These are phyloP conservation scores for Lepus timidus DNA, from an alignment of 2,113 vertebrate species.

Conservation along the genomic window DNA sequence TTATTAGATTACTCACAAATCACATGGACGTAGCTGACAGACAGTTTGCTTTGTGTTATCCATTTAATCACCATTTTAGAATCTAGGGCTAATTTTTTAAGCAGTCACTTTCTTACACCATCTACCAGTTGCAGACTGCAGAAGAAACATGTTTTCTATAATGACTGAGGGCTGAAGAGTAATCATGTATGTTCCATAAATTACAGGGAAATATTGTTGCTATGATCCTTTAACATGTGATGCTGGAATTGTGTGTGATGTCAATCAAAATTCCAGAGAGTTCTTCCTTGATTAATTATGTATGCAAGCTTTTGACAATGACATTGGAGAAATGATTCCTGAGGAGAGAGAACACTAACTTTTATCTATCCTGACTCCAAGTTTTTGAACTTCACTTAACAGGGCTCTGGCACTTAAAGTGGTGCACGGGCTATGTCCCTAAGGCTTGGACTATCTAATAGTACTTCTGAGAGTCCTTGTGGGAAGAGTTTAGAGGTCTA, in stretches of 20 bases:
- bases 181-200: slow-evolving; percentile 28
- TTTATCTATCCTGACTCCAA: background rate
- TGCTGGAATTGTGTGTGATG: background rate
- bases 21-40: background rate
- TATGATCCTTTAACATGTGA: background rate
- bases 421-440: background rate
- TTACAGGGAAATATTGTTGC: background rate
- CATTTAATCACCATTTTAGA: slow-evolving; percentile 28
- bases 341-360: background rate
- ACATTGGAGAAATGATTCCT: background rate
- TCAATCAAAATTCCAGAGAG: slow-evolving; percentile 24
- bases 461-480: background rate
- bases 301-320: background rate
- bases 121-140: background rate
- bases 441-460: background rate
- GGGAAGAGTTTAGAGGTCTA: slow-evolving; percentile 39
- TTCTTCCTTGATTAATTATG: slow-evolving; percentile 12
- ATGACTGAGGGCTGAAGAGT: background rate
- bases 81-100: background rate
- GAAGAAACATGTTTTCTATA: background rate
- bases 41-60: background rate
- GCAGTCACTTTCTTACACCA: background rate
- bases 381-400: background rate
- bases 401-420: background rate
- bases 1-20: background rate